A percentile compares a stretch with the other conserved stretches of the same genome.
Evolutionary conservation across 2,113 vertebrate genomes (phyloP).

Genomic region (Phyllopteryx taeniolatus): DNA sequence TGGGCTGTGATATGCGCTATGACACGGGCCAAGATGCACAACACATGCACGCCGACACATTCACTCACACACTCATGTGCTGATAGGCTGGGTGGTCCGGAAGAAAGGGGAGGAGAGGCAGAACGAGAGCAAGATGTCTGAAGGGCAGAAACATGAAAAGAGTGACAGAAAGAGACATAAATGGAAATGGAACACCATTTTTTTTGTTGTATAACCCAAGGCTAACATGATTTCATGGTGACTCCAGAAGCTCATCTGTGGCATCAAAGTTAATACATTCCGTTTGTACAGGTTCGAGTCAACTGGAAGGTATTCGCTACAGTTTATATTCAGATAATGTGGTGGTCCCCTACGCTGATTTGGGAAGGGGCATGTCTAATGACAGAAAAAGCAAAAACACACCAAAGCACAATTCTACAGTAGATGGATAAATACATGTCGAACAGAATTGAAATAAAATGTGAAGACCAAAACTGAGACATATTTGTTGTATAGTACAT

Average conservation of each 20-base stretch:
- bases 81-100: conserved; percentile 38
- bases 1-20: conserved; percentile 57
- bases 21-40: conserved; percentile 42
- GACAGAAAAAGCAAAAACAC: not conserved
- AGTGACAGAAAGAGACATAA: conserved; percentile 50
- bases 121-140: conserved; percentile 46
- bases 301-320: not conserved
- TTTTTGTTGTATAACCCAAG: conserved; percentile 29
- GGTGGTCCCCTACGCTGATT: not conserved
- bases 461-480: conserved; percentile 46
- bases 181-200: conserved; percentile 44
- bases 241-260: conserved; percentile 30
- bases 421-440: not conserved
- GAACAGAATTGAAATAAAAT: conserved; percentile 28
- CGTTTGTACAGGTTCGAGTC: conserved; percentile 2
- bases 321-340: conserved; percentile 1
- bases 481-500: conserved; percentile 53
- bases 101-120: conserved; percentile 28
- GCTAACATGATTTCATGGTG: conserved; percentile 42
- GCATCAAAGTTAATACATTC: conserved; percentile 12
- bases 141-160: conserved; percentile 54
- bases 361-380: conserved; percentile 16
- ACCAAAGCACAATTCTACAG: not conserved
- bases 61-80: conserved; percentile 11
- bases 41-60: conserved; percentile 29